Evolutionary conservation across 2,888 invertebrate genomes (phyloP).

Genomic region (Folsomia candida): DNA sequence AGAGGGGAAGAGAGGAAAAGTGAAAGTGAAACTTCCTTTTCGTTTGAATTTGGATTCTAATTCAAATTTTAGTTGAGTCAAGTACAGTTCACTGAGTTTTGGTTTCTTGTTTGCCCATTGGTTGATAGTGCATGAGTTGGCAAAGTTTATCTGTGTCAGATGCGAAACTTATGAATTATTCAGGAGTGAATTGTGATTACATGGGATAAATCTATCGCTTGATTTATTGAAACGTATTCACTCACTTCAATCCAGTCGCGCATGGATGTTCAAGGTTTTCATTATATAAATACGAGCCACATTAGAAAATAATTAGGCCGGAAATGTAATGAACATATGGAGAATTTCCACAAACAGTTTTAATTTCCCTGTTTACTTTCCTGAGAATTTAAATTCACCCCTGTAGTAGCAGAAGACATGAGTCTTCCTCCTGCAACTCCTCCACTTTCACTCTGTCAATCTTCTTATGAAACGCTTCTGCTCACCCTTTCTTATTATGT

Average conservation of each 20-base stretch:
- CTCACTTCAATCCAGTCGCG: not conserved
- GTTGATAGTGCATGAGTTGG: not conserved
- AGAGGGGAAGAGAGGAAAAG: not conserved
- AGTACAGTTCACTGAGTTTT: not conserved
- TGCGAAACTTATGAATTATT: not conserved
- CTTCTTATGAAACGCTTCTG: too few relatives aligned
- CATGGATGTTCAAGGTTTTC: not conserved
- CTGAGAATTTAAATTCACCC: too few relatives aligned
- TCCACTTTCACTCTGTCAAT: too few relatives aligned
- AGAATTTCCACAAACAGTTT: too few relatives aligned
- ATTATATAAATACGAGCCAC: not conserved
- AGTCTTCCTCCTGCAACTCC: too few relatives aligned
- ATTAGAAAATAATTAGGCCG: not conserved
- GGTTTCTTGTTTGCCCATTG: not conserved
- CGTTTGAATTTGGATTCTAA: slow-evolving; percentile 1
- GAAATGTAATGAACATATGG: not conserved
- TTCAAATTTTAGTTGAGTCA: slow-evolving; percentile 2
- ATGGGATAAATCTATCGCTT: not conserved
- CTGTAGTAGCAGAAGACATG: too few relatives aligned
- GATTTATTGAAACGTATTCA: slow-evolving; percentile 3
- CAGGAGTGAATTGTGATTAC: slow-evolving; percentile 4
- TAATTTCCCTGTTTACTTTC: too few relatives aligned
- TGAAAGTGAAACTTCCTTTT: slow-evolving; percentile 1
- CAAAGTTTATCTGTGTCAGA: not conserved
- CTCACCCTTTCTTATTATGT: too few relatives aligned